Evolutionary conservation across 2,797 vertebrate species (phyloP).

Genomic region (Toxotes lorentzi): DNA sequence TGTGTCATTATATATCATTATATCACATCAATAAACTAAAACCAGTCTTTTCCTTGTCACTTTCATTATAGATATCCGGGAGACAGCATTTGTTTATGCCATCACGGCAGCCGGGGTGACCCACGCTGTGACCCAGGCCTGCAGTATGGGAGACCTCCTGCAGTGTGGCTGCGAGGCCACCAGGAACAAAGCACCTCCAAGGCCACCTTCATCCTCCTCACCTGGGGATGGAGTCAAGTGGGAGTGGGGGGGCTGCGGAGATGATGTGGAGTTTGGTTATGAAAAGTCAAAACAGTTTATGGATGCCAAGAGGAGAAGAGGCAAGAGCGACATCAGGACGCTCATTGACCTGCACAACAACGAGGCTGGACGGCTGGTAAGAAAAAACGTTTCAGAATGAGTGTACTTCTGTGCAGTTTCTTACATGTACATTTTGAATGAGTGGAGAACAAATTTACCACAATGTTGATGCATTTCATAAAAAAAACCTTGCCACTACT

Average conservation of each 20-base stretch:
- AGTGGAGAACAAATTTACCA: neutral
- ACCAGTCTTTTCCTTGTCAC: neutral
- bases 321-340: conserved; percentile 96
- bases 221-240: conserved; percentile 89
- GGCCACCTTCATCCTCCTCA: conserved; percentile 76
- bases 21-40: neutral
- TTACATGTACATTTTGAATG: neutral
- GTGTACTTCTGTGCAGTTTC: neutral
- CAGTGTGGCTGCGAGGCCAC: conserved; percentile 96
- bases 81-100: conserved; percentile 97
- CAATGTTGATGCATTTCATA: conserved; percentile 3
- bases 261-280: conserved; percentile 97
- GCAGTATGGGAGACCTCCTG: conserved; percentile 97
- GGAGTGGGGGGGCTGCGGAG: conserved; percentile 99
- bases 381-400: conserved; percentile 18
- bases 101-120: conserved; percentile 96
- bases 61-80: conserved; percentile 90
- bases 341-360: conserved; percentile 98
- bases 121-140: conserved; percentile 97
- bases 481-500: neutral
- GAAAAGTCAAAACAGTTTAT: conserved; percentile 99
- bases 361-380: conserved; percentile 96
- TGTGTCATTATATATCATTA: neutral
- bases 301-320: conserved; percentile 94
- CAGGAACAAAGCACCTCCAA: conserved; percentile 88